Conservation (phyloP, 2,113 vertebrate species). For the Chauna torquata region DNA sequence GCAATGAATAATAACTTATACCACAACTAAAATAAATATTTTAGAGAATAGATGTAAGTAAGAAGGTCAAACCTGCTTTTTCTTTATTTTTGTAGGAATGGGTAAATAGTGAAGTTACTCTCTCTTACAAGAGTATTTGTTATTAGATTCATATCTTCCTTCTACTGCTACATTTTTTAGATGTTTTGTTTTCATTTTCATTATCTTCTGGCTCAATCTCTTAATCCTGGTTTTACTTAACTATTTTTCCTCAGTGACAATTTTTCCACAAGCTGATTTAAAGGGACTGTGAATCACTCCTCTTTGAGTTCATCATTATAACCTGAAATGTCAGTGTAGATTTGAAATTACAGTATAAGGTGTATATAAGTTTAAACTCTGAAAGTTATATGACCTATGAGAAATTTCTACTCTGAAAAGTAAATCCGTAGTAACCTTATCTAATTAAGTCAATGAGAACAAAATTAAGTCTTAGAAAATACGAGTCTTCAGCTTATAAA, state of each 20-base stretch:
- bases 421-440: not conserved
- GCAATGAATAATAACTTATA: not conserved
- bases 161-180: not conserved
- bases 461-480: constrained; percentile 16
- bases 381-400: not conserved
- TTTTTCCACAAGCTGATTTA: not conserved
- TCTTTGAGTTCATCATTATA: not conserved
- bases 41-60: not conserved
- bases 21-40: constrained; percentile 28
- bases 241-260: not conserved
- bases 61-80: constrained; percentile 10
- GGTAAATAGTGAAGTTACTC: not conserved
- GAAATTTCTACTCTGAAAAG: not conserved
- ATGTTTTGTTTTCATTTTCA: not conserved
- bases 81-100: constrained; percentile 27
- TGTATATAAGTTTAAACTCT: not conserved
- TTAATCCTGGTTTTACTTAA: not conserved
- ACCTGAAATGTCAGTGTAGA: not conserved
- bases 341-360: not conserved
- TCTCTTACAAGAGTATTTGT: constrained; percentile 13
- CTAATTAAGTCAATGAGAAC: not conserved
- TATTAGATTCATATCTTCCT: not conserved
- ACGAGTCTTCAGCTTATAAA: constrained; percentile 14
- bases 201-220: not conserved
- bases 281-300: not conserved